Evolutionary conservation across 1,140 invertebrate genomes (phyloP), one percentile per base, ranked within the genome.

Genomic region (Camponotus pennsylvanicus): DNA sequence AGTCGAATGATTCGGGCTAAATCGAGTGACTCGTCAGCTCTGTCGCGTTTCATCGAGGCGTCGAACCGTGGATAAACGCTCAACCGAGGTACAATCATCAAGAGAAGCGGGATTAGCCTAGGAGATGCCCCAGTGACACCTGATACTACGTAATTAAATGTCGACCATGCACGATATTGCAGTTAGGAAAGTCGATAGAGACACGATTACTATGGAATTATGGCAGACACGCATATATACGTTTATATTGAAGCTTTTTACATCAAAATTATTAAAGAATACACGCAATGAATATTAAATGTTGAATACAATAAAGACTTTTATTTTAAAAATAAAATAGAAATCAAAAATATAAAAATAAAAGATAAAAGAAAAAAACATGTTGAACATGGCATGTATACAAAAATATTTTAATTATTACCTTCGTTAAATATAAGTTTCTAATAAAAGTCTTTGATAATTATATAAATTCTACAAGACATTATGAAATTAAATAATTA

Each of bases 121-220:
- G 70, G 69, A 52, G 85, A 71, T 64, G n/a, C 61, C 15, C 69
- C 83, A 71, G 66, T 88, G 90, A 92, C 91, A 92, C 91, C 91
- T 92, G 91, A 92, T 91, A 88, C 80, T 73, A 49, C 59, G 42
- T 90, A 91, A 90, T 90, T 90, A 90, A 61, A 64, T 57, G 55
- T 69, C 27, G 37, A 57, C 13, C 13, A 1, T 37, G 49, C 13
- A 7, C 49, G 13, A 61, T 27, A 27, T 27, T 27, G 3, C 6
- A 9, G 21, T 2, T 32, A 61, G 18, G 6, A 70, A 80, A 70
- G 37, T 52, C 61, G 18, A 70, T 63, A 61, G 11, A 18, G 32
- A 8, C 49, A 32, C 21, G 18, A 42, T 61, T 59, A 45, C 18
- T 45, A 15, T n/a, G 66, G 5, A 76, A 77, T 76, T 66, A 76